Conservation (phyloP, 2,113 vertebrate species). For the Thermophis baileyi region DNA sequence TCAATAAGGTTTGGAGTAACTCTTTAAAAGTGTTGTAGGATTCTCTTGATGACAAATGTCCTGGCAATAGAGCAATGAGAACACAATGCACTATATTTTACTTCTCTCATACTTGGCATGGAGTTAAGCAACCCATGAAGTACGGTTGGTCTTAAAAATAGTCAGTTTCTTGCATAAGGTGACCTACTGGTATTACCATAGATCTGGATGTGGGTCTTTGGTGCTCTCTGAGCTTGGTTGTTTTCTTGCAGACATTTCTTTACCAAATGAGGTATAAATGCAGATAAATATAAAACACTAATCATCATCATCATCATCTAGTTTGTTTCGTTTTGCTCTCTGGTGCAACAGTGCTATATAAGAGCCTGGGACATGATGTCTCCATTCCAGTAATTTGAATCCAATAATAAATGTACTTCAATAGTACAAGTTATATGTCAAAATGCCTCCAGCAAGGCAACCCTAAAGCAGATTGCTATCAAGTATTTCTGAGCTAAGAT, state of each 20-base stretch:
- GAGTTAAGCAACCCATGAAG: background rate
- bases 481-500: constrained; percentile 41
- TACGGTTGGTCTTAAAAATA: background rate
- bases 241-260: background rate
- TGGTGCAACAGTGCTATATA: background rate
- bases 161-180: background rate
- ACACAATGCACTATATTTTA: background rate
- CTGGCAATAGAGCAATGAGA: background rate
- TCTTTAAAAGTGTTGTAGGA: background rate
- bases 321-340: background rate
- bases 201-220: constrained; percentile 1
- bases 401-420: constrained; percentile 21
- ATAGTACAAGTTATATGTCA: constrained; percentile 20
- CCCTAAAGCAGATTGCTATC: constrained; percentile 29
- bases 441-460: constrained; percentile 46
- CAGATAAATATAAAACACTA: background rate
- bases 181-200: background rate
- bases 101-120: constrained; percentile 2
- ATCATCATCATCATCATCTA: background rate
- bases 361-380: background rate
- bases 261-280: constrained; percentile 4
- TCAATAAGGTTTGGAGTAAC: background rate
- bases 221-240: background rate
- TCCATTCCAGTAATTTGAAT: constrained; percentile 39
- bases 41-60: background rate